Evolutionary conservation across 2,797 vertebrate genomes (phyloP).

Genomic region (Oreonectes daqikongensis): DNA sequence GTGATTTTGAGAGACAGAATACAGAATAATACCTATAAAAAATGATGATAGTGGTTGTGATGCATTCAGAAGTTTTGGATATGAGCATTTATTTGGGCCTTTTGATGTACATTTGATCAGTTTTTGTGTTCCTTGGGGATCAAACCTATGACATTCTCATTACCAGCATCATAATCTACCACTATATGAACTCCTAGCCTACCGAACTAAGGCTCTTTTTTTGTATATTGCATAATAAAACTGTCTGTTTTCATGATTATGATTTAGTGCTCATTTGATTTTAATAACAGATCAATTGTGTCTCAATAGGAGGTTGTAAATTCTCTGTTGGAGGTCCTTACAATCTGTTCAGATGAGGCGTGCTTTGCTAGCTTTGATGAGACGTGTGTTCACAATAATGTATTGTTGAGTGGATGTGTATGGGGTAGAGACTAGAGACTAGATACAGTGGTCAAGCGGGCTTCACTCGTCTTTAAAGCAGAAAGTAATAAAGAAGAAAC

Average conservation of each 20-base stretch:
- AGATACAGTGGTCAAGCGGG: slow-evolving; percentile 54
- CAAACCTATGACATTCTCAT: not conserved
- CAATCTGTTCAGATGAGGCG: slow-evolving; percentile 48
- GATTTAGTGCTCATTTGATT: slow-evolving; percentile 3
- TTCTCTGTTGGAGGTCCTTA: slow-evolving; percentile 19
- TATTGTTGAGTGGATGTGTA: slow-evolving; percentile 66
- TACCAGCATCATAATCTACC: not conserved
- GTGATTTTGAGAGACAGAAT: too few relatives aligned
- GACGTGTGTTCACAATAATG: slow-evolving; percentile 60
- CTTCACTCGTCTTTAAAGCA: slow-evolving; percentile 13
- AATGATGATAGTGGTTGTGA: not conserved
- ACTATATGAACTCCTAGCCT: not conserved
- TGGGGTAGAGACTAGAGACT: slow-evolving; percentile 57
- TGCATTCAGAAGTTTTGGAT: not conserved
- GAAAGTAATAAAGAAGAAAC: slow-evolving; percentile 44
- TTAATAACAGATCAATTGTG: slow-evolving; percentile 29
- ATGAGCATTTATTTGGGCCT: not conserved
- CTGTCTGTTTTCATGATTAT: not conserved
- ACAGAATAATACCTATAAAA: too few relatives aligned
- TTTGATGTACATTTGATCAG: not conserved
- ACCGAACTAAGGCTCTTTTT: not conserved
- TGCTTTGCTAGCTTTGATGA: slow-evolving; percentile 16
- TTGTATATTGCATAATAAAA: not conserved
- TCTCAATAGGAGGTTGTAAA: slow-evolving; percentile 18
- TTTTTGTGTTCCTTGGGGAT: not conserved